Evolutionary conservation across 2,888 invertebrate genomes (phyloP).

Genomic region (Temnothorax unifasciatus): DNA sequence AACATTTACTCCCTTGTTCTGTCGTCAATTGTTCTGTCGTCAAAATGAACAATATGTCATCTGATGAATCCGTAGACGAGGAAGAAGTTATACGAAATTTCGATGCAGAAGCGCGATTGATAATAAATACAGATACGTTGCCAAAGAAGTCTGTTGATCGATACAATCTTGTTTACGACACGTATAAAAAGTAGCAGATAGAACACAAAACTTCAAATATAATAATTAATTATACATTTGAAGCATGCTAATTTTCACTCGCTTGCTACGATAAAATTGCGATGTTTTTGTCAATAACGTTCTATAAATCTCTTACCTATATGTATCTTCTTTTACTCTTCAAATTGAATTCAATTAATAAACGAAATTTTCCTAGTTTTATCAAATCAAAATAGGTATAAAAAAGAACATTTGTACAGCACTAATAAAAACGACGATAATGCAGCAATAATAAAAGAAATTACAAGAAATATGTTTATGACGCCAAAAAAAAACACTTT

Average conservation of each 20-base stretch:
- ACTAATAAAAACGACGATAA: background rate
- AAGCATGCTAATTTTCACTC: background rate
- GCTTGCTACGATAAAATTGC: background rate
- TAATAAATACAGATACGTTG: too few relatives aligned
- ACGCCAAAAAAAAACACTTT: background rate
- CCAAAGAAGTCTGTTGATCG: too few relatives aligned
- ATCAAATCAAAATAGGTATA: background rate
- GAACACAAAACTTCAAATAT: too few relatives aligned
- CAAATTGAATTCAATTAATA: background rate
- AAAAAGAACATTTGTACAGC: conserved; percentile 1
- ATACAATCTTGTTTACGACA: too few relatives aligned
- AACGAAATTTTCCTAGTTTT: background rate
- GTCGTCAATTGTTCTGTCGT: too few relatives aligned
- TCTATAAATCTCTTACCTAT: background rate
- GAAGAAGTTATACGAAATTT: too few relatives aligned
- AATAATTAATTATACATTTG: background rate
- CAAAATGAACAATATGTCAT: too few relatives aligned
- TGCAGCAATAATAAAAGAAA: background rate
- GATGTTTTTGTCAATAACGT: background rate
- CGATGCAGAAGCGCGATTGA: too few relatives aligned
- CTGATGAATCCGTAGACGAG: too few relatives aligned
- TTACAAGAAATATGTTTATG: background rate
- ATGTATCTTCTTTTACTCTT: background rate
- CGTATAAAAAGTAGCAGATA: too few relatives aligned
- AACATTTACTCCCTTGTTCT: too few relatives aligned